phyloP scores from a whole-genome alignment of 53 echinoderm and acorn worm genomes.

The Apostichopus leukothele region DNA sequence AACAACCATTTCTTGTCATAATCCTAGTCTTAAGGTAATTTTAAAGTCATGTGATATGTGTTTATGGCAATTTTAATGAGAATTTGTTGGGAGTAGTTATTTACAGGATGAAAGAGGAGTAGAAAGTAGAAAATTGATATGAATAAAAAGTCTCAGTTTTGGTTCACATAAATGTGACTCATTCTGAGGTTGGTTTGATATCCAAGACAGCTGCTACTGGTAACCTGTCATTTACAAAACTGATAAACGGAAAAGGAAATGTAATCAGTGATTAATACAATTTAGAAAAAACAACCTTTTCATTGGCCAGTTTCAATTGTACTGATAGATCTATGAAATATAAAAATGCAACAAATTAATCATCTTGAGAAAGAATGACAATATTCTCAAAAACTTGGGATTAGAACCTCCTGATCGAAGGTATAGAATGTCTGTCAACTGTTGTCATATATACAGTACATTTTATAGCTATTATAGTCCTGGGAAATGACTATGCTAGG shows the following conservation, averaged over 20 bases:
- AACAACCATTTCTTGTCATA: neutral
- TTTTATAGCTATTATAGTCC: no score
- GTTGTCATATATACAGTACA: no score
- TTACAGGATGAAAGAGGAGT: no score
- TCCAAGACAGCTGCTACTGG: neutral
- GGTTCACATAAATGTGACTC: neutral
- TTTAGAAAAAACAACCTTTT: neutral
- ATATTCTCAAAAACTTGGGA: no score
- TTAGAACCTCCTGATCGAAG: no score
- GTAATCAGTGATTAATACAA: neutral
- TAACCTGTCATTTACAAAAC: conserved; percentile 6
- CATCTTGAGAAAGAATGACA: no score
- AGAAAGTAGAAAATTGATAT: no score
- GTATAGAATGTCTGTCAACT: no score
- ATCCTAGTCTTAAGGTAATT: neutral
- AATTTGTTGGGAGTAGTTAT: neutral
- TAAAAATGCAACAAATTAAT: no score
- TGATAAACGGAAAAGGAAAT: neutral
- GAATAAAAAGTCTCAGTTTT: neutral
- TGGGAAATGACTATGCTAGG: no score
- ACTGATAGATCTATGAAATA: no score
- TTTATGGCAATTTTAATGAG: neutral
- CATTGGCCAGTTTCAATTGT: no score
- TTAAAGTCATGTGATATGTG: conserved; percentile 1
- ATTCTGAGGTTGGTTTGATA: neutral